Evolutionary conservation across 2,113 vertebrate genomes (phyloP).

Genomic region (Ivindomyrus marchei): DNA sequence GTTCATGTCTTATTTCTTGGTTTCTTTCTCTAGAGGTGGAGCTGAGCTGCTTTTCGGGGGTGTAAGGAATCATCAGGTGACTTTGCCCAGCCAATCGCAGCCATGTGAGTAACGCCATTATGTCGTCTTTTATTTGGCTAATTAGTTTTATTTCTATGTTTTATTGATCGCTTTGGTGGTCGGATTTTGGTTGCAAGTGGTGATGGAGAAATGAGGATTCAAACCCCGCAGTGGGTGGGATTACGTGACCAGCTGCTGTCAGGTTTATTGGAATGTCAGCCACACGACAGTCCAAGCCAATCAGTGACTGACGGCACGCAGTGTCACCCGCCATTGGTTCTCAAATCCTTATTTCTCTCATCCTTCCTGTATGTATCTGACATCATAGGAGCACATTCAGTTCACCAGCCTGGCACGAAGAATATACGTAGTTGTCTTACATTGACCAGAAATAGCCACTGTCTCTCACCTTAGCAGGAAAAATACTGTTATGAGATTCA

Average conservation of each 20-base stretch:
- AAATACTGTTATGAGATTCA: neutral
- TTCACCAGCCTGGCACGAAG: neutral
- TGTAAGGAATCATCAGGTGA: slow-evolving; percentile 84
- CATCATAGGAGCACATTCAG: neutral
- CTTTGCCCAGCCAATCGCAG: slow-evolving; percentile 74
- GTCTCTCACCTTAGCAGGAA: neutral
- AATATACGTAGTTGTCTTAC: neutral
- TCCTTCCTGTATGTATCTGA: neutral
- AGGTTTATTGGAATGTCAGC: neutral
- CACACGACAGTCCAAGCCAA: neutral
- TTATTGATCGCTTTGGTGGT: neutral
- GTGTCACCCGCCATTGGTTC: neutral
- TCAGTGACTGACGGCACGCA: neutral
- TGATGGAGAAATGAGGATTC: neutral
- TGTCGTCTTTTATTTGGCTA: neutral
- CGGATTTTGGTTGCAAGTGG: neutral
- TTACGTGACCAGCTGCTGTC: neutral
- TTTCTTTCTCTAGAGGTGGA: slow-evolving; percentile 74
- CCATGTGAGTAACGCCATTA: slow-evolving; percentile 79
- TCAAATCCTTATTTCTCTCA: neutral
- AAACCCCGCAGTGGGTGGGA: neutral
- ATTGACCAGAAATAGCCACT: neutral
- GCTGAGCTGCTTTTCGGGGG: slow-evolving; percentile 88
- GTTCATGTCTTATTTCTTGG: neutral
- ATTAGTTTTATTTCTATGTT: neutral